Percentiles rank a stretch among this genome's conserved stretches.
Conservation (phyloP, 2,888 invertebrate species). For the Pantelozetes paolii region DNA sequence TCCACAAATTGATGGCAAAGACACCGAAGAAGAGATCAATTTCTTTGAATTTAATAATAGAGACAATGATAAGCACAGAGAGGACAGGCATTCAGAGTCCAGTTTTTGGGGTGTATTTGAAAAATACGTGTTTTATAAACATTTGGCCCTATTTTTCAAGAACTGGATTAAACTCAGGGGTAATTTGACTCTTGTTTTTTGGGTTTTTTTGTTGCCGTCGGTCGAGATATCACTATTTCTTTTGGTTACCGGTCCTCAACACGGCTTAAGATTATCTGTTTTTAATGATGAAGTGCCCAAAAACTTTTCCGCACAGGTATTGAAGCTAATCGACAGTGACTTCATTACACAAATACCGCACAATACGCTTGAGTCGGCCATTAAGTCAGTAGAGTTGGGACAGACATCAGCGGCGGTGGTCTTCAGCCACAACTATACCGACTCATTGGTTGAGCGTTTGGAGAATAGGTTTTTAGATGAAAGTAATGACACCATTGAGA, state of each 20-base stretch:
- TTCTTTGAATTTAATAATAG: neutral
- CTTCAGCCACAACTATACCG: neutral
- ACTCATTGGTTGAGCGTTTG: neutral
- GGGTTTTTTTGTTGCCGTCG: slow-evolving; percentile 10
- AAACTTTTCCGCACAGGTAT: neutral
- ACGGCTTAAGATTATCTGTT: neutral
- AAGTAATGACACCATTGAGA: neutral
- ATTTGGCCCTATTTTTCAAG: slow-evolving; percentile 30
- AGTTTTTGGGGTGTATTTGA: neutral
- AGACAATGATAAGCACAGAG: neutral
- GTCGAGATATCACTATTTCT: slow-evolving; percentile 8
- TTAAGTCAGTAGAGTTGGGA: neutral
- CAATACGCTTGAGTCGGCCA: neutral
- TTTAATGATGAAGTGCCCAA: neutral
- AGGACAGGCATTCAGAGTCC: neutral
- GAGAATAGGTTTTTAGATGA: neutral
- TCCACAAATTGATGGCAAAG: neutral
- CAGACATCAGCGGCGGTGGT: neutral
- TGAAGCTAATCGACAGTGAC: neutral
- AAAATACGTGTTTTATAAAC: neutral
- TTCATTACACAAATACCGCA: slow-evolving; percentile 1
- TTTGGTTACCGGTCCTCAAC: neutral
- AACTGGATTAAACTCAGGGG: slow-evolving; percentile 27
- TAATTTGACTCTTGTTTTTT: slow-evolving; percentile 9
- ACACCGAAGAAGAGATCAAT: neutral